Evolutionary conservation across 35 echinoderm and acorn worm genomes (phyloP), one percentile per base, ranked within the genome.

Genomic region (Heliocidaris erythrogramma): DNA sequence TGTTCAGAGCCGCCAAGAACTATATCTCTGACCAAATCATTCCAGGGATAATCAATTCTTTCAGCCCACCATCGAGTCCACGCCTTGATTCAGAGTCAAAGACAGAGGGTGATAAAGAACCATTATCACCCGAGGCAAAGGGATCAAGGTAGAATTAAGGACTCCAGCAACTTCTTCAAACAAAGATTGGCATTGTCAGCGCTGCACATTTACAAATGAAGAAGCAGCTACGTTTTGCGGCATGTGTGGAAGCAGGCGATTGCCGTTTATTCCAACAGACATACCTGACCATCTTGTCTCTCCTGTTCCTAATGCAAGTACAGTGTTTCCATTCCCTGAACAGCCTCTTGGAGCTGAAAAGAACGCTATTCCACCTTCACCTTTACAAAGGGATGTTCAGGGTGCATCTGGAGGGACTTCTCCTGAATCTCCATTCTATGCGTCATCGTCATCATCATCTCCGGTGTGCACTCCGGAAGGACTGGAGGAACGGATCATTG

Each of bases 171-270:
- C 18, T 42, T 49, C 30, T 35, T 8, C 9, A 47, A 10, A 12
- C 11, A 27, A 91, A 85, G 88, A 93, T 9, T 97, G 96, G 96
- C 92, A 29, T 60, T 97, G 96, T 78, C 47, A 59, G 78, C 60
- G 93, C 24, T 97, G 96, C 85, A 97, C 96, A 42, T 96, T 84
- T 48, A 59, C 49, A 91, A 97, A 97, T 90, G 52, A 78, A 17
- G 88, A 29, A 88, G 49, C 47, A 32, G 30, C 95, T 14, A n/a
- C 27, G 10, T 88, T 90, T 42, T 97, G 96, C 71, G 91, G 59
- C 47, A 97, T 97, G 42, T 97, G 96, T 94, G 95, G 93, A 47
- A 59, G 92, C n/a, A 91, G 92, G 30, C 53, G 92, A 85, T 48
- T 32, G 49, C 48, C 31, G 8, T 86, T 71, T 30, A 48, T 95